Conservation (phyloP, 1,140 invertebrate species). For the Pseudobourletiella spinata region DNA sequence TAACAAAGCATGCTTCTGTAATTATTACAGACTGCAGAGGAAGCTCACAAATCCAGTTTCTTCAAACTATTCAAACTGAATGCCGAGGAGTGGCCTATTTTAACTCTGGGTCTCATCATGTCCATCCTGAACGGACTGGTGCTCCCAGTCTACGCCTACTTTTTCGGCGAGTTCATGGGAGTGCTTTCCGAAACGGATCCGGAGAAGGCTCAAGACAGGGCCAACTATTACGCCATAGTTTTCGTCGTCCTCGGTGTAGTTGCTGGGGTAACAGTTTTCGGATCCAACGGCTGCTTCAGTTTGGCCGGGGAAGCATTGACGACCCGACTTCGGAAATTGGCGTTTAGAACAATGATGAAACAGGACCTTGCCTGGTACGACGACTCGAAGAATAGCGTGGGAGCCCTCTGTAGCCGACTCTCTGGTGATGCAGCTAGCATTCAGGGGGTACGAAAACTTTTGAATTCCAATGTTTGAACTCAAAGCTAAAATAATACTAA, state of each 20-base stretch:
- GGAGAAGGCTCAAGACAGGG: constrained; percentile 48
- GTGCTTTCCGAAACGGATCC: constrained; percentile 43
- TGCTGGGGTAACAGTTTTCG: constrained; percentile 53
- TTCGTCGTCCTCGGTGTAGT: constrained; percentile 58
- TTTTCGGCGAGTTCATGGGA: constrained; percentile 74
- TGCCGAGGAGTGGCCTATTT: constrained; percentile 63
- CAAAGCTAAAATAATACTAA: neutral
- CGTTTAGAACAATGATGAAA: constrained; percentile 60
- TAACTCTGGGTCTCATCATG: constrained; percentile 59
- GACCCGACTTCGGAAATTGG: constrained; percentile 43
- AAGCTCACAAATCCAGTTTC: constrained; percentile 42
- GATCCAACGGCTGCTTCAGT: constrained; percentile 55
- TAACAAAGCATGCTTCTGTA: neutral
- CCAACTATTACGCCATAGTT: constrained; percentile 55
- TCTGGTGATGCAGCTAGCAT: constrained; percentile 69
- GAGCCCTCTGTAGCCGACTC: constrained; percentile 64
- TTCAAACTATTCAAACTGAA: constrained; percentile 61
- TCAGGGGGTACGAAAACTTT: constrained; percentile 55
- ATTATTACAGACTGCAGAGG: constrained; percentile 5
- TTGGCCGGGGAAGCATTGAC: constrained; percentile 46
- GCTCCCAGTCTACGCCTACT: constrained; percentile 67
- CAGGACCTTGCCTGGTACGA: constrained; percentile 79
- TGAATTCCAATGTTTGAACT: neutral
- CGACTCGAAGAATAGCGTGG: constrained; percentile 61
- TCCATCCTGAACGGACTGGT: constrained; percentile 61